Conservation (phyloP, 2,113 vertebrate species). For the Sturnus vulgaris region DNA sequence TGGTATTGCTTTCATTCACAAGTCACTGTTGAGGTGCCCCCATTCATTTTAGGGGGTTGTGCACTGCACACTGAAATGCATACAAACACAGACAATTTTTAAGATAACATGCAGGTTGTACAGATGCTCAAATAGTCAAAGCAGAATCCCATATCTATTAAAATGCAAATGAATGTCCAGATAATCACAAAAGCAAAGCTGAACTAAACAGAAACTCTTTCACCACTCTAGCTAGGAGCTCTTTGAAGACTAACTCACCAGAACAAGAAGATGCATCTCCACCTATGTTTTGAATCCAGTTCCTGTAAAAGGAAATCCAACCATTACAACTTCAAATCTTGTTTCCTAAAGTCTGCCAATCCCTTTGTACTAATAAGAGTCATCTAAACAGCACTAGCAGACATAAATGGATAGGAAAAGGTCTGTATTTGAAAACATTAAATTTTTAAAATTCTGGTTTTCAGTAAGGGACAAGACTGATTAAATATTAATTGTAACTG, state of each 20-base stretch:
- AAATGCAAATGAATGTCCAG: neutral
- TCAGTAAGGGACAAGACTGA: neutral
- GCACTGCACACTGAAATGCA: neutral
- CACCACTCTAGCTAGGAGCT: neutral
- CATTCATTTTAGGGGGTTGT: neutral
- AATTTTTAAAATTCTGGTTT: neutral
- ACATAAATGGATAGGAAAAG: neutral
- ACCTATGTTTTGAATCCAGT: slow-evolving; percentile 83
- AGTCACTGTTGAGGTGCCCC: neutral
- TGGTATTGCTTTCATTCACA: neutral
- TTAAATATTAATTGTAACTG: fast-evolving
- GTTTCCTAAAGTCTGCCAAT: neutral
- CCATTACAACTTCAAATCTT: neutral
- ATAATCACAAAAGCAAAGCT: neutral
- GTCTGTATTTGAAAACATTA: neutral
- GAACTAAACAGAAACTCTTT: neutral
- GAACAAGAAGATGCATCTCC: slow-evolving; percentile 85
- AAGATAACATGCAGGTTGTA: neutral
- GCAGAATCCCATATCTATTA: neutral
- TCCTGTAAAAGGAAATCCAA: slow-evolving; percentile 72
- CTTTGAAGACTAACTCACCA: slow-evolving; percentile 58
- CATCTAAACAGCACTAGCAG: neutral
- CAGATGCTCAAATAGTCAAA: neutral
- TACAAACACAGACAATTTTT: slow-evolving; percentile 15
- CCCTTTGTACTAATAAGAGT: neutral